Evolutionary conservation across 2,113 vertebrate species (phyloP).

Genomic region (Syngnathus floridae): DNA sequence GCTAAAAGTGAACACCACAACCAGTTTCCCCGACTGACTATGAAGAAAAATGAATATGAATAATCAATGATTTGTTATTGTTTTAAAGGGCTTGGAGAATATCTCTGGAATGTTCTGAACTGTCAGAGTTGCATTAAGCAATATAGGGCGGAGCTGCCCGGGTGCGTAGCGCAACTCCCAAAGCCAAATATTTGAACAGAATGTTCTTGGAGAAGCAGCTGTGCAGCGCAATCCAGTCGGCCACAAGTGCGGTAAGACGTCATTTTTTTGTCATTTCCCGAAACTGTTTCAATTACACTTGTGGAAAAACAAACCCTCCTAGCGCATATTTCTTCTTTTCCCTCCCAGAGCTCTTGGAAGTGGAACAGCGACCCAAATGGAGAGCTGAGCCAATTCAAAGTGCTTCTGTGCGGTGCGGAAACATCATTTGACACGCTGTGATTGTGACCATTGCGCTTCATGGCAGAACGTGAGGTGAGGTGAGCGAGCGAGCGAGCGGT

Average conservation of each 20-base stretch:
- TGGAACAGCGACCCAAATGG: not conserved
- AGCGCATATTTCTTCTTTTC: not conserved
- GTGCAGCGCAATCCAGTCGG: not conserved
- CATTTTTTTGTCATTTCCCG: no score
- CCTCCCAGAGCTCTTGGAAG: not conserved
- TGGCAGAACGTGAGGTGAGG: conserved; percentile 22
- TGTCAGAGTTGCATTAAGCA: no score
- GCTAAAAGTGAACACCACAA: not conserved
- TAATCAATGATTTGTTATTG: not conserved
- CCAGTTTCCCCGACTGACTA: not conserved
- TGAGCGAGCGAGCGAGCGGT: conserved; percentile 15
- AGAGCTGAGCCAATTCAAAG: not conserved
- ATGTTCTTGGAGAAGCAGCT: not conserved
- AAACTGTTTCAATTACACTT: not conserved
- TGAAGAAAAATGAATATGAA: not conserved
- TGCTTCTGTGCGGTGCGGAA: not conserved
- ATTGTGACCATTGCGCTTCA: not conserved
- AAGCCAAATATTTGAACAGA: not conserved
- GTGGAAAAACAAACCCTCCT: not conserved
- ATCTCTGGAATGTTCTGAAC: no score
- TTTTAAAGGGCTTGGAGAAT: not conserved
- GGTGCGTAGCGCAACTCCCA: not conserved
- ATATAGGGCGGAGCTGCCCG: no score
- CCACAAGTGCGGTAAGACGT: not conserved
- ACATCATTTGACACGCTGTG: not conserved